Evolutionary conservation across 2,888 invertebrate genomes (phyloP), one percentile per base, ranked within the genome.

Genomic region (Trichogramma evanescens): DNA sequence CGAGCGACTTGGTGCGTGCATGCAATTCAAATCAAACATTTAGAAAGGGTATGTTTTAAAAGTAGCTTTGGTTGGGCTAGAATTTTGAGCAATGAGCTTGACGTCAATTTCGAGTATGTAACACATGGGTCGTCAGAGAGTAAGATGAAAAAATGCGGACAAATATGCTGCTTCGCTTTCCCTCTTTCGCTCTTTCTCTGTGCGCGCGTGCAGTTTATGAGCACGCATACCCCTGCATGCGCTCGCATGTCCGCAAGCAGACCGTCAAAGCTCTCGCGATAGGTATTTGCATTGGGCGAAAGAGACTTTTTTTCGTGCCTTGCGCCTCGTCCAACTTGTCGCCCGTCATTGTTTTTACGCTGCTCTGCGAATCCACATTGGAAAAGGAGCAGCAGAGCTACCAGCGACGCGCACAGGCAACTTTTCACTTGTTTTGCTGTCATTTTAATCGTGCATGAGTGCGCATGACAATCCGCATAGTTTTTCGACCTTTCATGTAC

Each of bases 31-130:
- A 61, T 46, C 50, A 58, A 54, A 54, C 13, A 13, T 13, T 13
- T 1, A 13, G 13, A 13, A 1, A 13, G 13, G 13, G 51, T 42
- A 43, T 54, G 48, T 48, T 57, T 58, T 61, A 61, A 13, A 13
- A 61, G 57, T 61, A 61, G 57, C 57, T 61, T 61, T 61, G 61
- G 58, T 54, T 57, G 50, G 46, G 44, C 46, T 43, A 57, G 54
- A 13, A 13, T 54, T 61, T 57, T 61, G 54, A 57, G 46, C 50
- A 49, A 41, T 50, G 57, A 61, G 57, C 42, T 57, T 54, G 46
- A 54, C 54, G 61, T 61, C 54, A 58, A 61, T 54, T 54, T 39
- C 54, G 48, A 48, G 46, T 61, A 54, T 50, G 49, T 41, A 42
- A 54, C 49, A 7, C 41, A 13, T 13, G 13, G 13, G 13, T 13